A percentile compares a stretch with the other conserved stretches of the same genome.
Conservation (phyloP, 2,797 vertebrate species). For the Eulemur albifrons region DNA sequence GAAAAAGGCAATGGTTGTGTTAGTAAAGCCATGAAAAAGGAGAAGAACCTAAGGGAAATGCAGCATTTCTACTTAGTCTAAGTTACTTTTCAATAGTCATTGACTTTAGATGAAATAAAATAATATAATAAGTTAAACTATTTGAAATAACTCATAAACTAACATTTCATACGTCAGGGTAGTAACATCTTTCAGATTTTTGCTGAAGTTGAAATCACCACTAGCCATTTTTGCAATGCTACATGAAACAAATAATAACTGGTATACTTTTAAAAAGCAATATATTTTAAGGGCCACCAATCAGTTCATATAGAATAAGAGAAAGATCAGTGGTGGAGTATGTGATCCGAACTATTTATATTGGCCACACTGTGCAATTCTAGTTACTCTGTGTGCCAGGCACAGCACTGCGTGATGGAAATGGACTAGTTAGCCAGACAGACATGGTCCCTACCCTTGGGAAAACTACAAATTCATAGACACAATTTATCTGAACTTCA, state of each 20-base stretch:
- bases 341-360: not conserved
- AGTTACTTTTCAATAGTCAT: not conserved
- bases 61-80: not conserved
- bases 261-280: not conserved
- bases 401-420: not conserved
- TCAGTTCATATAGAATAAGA: not conserved
- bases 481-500: not conserved
- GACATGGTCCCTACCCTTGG: not conserved
- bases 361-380: not conserved
- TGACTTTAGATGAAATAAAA: not conserved
- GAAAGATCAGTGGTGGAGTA: not conserved
- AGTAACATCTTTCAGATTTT: not conserved
- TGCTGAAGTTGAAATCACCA: not conserved
- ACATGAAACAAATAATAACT: not conserved
- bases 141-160: slow-evolving; percentile 29
- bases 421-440: not conserved
- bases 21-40: not conserved
- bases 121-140: not conserved
- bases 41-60: not conserved
- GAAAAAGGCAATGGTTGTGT: not conserved
- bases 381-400: not conserved
- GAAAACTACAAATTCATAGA: not conserved
- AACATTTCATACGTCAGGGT: not conserved
- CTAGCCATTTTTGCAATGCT: not conserved
- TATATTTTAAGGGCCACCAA: not conserved